Evolutionary conservation across 2,888 invertebrate species (phyloP), one percentile per base, ranked within the genome.

Genomic region (Asteroscopus sphinx): DNA sequence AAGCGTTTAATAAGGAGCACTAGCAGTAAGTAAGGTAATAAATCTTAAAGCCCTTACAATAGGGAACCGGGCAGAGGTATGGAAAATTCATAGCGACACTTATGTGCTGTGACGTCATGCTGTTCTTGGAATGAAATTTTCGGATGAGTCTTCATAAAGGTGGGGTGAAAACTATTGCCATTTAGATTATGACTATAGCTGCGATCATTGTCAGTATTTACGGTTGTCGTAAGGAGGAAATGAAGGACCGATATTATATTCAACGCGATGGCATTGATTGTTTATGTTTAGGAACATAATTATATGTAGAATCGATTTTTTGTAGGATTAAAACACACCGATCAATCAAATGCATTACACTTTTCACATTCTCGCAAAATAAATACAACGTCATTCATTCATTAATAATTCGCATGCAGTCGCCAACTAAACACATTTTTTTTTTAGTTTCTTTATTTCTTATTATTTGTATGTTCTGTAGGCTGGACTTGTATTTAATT

Each of bases 1-100:
- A 58, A 56, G 46, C 72, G 48, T 64, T 68, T 74, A 75, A 61
- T 77, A 72, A 79, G 60, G 48, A 53, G 70, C 53, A 74, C 73
- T 74, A 62, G 42, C 32, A 64, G 55, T 75, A 79, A 77, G 76
- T 72, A 59, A 72, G 66, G 87, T 76, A 79, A 90, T 89, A 91
- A 89, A 90, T 91, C 87, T 86, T 74, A 53, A 76, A 76, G 73
- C 82, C 83, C 82, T 83, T 73, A 72, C 39, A 15, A 33, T 55
- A 61, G 73, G 72, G 72, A 62, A 54, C 67, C 65, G 65, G 67
- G 49, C 74, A 76, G 68, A 76, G 73, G 70, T 74, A 71, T 71
- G 69, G 68, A 62, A 70, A 68, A 81, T 77, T 78, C 77, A 75
- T 73, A 57, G 76, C 77, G 77, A 55, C 68, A 68, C 55, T 72